Evolutionary conservation across 2,888 invertebrate species (phyloP).

Genomic region (Polyommatus icarus): DNA sequence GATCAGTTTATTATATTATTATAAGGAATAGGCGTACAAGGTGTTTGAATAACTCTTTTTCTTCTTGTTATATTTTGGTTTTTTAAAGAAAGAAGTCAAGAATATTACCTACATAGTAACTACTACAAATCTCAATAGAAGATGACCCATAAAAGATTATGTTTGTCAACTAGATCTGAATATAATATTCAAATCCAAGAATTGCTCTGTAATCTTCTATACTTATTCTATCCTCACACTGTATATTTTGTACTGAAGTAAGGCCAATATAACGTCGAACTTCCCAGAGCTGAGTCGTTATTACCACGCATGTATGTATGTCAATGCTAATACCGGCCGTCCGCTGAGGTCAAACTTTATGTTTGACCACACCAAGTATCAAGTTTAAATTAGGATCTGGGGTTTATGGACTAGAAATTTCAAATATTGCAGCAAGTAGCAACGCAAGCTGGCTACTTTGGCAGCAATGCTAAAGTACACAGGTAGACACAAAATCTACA

Average conservation of each 20-base stretch:
- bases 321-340: conserved; percentile 66
- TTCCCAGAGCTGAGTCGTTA: conserved; percentile 56
- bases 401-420: not conserved
- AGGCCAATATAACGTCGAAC: not conserved
- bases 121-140: too few species aligned
- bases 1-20: too few species aligned
- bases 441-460: not conserved
- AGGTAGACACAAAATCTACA: too few species aligned
- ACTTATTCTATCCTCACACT: not conserved
- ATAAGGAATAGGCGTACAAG: too few species aligned
- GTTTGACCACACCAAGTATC: conserved; percentile 14
- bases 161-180: not conserved
- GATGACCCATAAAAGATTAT: too few species aligned
- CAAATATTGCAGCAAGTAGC: not conserved
- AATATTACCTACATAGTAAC: too few species aligned
- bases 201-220: not conserved
- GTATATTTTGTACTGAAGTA: not conserved
- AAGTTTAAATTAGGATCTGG: conserved; percentile 16
- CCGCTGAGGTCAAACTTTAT: conserved; percentile 41
- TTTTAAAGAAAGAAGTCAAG: too few species aligned
- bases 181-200: not conserved
- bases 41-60: too few species aligned
- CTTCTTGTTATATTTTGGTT: too few species aligned
- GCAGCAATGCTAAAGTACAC: too few species aligned
- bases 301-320: conserved; percentile 67